Base-by-base conservation (phyloP, 2,888 invertebrate genomes). In the Hemistola chrysoprasaria region DNA sequence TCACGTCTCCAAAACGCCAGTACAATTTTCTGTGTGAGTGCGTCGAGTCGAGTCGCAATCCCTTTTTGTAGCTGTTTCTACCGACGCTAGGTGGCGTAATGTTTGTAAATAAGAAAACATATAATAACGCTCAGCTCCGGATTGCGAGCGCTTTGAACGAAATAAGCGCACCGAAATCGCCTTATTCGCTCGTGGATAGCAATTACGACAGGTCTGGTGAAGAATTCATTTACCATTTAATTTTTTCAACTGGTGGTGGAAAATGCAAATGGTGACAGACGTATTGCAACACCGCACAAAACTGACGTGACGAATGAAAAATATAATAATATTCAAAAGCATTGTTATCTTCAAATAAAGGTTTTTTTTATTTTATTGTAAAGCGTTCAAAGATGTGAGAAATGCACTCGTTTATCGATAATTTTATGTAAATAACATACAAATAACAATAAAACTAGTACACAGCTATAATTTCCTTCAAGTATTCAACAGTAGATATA, bases 41-140 rank as follows among this genome's bases (percentile, higher is more conserved):
- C 59, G 56, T 64, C 56, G 11, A 16, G 3, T 16, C 16, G 56
- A 58, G 53, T 62, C 48, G 53, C 57, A 60, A 64, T 58, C 50
- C 55, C 51, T 55, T 57, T 62, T 45, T 44, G 50, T 50, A 56
- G 56, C 61, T 59, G 62, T 58, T 59, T 43, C 7, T 11, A 8
- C 20, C 16, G 16, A 16, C 16, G 4, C 3, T 3, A 16, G 11
- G 5, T 21, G 23, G 28, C 40, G 55, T 55, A 51, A 60, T 57
- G 53, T 63, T 63, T 59, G 56, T 58, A 55, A 64, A 65, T 62
- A 66, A 59, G 46, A 51, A 60, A 55, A 51, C 45, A 47, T 54
- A 40, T 40, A 54, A 61, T 50, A 58, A 53, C 53, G 59, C 53
- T 33, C 22, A 26, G 28, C 27, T 42, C 22, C 30, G 27, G 25